Evolutionary conservation across 1,140 invertebrate species (phyloP).

Genomic region (Helicoverpa armigera): DNA sequence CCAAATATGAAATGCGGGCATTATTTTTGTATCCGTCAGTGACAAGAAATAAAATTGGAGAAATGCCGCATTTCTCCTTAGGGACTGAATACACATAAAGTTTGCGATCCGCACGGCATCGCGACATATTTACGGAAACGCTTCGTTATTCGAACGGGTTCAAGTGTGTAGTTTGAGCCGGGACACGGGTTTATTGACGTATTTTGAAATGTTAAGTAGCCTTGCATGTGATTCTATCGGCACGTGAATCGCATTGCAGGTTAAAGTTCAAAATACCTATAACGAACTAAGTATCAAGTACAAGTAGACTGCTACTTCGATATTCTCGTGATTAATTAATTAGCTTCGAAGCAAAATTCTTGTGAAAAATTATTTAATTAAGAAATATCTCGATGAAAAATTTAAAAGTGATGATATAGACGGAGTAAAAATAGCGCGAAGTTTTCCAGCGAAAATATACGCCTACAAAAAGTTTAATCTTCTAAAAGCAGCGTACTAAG

Average conservation of each 20-base stretch:
- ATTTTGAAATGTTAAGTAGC: constrained; percentile 27
- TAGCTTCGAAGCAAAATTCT: constrained; percentile 14
- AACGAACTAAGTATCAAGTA: neutral
- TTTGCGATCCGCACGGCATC: constrained; percentile 25
- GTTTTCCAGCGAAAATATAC: constrained; percentile 34
- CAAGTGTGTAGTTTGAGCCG: constrained; percentile 32
- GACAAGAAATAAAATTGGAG: constrained; percentile 33
- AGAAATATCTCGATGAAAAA: constrained; percentile 22
- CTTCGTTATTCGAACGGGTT: constrained; percentile 36
- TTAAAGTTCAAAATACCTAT: neutral
- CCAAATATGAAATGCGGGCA: constrained; percentile 7
- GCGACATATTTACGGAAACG: constrained; percentile 42
- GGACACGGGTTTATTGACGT: constrained; percentile 19
- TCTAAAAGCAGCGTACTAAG: constrained; percentile 28
- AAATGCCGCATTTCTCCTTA: constrained; percentile 10
- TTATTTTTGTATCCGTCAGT: constrained; percentile 32
- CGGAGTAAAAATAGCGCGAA: constrained; percentile 38
- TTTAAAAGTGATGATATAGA: constrained; percentile 8
- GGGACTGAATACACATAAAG: constrained; percentile 39
- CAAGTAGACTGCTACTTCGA: neutral
- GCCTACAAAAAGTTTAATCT: constrained; percentile 42
- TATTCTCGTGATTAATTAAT: constrained; percentile 34
- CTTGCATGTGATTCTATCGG: neutral
- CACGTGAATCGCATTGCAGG: constrained; percentile 1
- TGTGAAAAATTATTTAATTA: constrained; percentile 40